Base-by-base conservation (phyloP, 2,797 vertebrate species). In the Zenarchopterus dispar region DNA sequence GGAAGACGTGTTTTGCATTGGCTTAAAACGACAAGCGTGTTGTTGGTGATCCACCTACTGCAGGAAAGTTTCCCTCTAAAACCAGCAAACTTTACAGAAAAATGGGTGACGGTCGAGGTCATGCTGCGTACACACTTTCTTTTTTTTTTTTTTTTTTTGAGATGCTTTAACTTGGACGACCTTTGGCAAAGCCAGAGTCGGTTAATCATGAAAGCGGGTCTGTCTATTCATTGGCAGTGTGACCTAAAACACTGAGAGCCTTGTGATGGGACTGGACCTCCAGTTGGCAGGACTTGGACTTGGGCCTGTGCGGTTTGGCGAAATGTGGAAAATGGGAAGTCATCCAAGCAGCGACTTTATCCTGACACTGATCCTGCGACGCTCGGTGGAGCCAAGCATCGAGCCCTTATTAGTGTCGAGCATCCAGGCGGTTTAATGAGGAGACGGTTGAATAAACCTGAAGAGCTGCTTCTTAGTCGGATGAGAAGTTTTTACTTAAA, bases 271-370 rank as follows among this genome's bases (percentile, higher is more conserved):
- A 66, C 67, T 63, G 73, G 63, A 72, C 28, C 5, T 64, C 55
- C 0, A 7, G 5, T 28, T 8, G 47, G 52, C 73, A 56, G 39
- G 17, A 24, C 47, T 59, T 55, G 76, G 68, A 80, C 73, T 10
- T 31, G 62, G 45, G 57, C 70, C 63, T 13, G 3, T 71, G 81
- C 7, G 4, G 18, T 77, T 82, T 69, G 56, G 59, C 51, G 48
- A 73, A 85, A 53, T 43, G 41, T 41, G 28, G 6, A 70, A 67
- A 78, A 50, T 72, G 56, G 54, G 52, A 83, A 73, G 51, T 81
- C 52, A 45, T 33, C 70, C 75, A 77, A 60, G 69, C 66, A 43
- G 64, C 15, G 67, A 66, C 46, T 66, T 62, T 43, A 70, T 80
- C 54, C 64, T 58, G 60, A 73, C 70, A 66, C 64, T 31, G 23